A percentile compares a stretch with the other conserved stretches of the same genome.
Evolutionary conservation across 1,140 invertebrate species (phyloP).

Genomic region (Ganaspis sp.): DNA sequence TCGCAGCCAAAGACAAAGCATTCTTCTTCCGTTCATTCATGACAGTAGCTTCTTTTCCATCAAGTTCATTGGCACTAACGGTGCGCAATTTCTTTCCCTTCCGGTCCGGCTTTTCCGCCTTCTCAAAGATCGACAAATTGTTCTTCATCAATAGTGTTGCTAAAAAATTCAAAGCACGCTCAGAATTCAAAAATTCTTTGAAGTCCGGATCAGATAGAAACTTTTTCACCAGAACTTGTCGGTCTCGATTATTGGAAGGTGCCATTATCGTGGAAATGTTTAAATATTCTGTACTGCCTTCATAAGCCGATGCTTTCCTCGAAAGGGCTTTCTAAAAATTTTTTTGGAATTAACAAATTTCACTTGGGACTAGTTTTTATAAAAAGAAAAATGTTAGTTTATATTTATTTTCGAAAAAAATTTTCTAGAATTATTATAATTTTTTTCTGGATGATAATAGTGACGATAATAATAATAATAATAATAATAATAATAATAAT

Average conservation of each 20-base stretch:
- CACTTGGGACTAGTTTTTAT: no score
- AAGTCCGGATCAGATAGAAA: conserved; percentile 3
- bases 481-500: no score
- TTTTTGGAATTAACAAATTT: no score
- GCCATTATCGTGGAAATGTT: background rate
- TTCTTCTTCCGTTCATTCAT: background rate
- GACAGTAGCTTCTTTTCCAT: background rate
- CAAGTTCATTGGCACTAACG: conserved; percentile 25
- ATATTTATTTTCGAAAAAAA: no score
- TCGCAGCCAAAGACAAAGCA: background rate
- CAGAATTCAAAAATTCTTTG: conserved; percentile 10
- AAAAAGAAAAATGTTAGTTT: no score
- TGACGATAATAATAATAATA: no score
- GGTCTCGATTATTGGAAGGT: background rate
- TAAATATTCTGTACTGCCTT: background rate
- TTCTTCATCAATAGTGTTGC: background rate
- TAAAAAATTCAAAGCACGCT: conserved; percentile 20
- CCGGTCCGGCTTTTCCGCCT: conserved; percentile 16
- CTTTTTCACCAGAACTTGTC: background rate
- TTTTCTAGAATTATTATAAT: no score
- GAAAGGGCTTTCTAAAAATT: no score
- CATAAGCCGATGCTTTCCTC: background rate
- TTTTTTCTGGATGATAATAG: no score
- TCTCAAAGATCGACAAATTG: background rate
- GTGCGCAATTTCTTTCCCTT: conserved; percentile 20